A percentile compares a stretch with the other conserved stretches of the same genome.
Evolutionary conservation across 2,888 invertebrate genomes (phyloP).

Genomic region (Hyppa rectilinea): DNA sequence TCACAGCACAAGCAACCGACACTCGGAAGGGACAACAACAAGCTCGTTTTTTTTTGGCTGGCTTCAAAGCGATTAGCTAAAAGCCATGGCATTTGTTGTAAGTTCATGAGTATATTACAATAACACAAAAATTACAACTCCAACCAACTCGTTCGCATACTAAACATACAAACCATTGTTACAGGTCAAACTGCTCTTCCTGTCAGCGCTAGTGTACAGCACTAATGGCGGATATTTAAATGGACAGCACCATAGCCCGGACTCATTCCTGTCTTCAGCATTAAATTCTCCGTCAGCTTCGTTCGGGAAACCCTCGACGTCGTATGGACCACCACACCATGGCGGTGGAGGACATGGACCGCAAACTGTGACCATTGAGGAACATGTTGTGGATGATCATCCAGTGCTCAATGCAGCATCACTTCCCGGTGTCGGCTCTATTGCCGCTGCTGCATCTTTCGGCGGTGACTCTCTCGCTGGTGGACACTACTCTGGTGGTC

Average conservation of each 20-base stretch:
- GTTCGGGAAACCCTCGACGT: conserved; percentile 81
- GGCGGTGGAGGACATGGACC: conserved; percentile 34
- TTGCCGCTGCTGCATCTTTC: conserved; percentile 31
- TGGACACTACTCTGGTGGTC: conserved; percentile 2
- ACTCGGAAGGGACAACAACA: conserved; percentile 86
- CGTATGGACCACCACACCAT: conserved; percentile 80
- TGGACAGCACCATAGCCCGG: conserved; percentile 76
- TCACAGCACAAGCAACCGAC: conserved; percentile 83
- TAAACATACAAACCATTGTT: conserved; percentile 71
- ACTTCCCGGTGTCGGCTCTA: conserved; percentile 58
- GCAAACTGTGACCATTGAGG: conserved; percentile 47
- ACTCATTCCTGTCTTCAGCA: conserved; percentile 82
- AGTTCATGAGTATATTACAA: conserved; percentile 72
- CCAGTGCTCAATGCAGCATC: conserved; percentile 52
- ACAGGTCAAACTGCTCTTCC: conserved; percentile 83
- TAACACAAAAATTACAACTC: conserved; percentile 1
- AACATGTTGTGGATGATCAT: conserved; percentile 66
- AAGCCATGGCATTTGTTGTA: conserved; percentile 90
- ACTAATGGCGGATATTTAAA: conserved; percentile 79
- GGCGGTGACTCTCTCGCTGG: conserved; percentile 35
- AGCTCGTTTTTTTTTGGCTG: conserved; percentile 77
- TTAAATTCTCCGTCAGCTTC: conserved; percentile 82
- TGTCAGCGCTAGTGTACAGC: conserved; percentile 81
- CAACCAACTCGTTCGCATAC: conserved; percentile 7
- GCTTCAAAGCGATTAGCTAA: conserved; percentile 89